Percentiles rank a stretch among this genome's conserved stretches.
Conservation (phyloP, 2,888 invertebrate genomes). For the Tipula unca region DNA sequence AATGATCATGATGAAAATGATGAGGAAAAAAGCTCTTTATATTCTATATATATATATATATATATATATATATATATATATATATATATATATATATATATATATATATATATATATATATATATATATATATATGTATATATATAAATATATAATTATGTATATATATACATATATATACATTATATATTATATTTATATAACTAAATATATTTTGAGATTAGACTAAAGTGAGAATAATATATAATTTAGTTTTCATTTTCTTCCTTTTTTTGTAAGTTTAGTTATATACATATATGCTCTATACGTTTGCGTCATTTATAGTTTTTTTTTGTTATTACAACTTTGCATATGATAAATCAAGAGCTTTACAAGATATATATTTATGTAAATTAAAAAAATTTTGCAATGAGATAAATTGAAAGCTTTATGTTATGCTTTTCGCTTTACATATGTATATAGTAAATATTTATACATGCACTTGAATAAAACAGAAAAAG, state of each 20-base stretch:
- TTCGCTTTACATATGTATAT: neutral
- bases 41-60: neutral
- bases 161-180: neutral
- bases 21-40: neutral
- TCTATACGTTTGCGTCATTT: neutral
- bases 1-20: neutral
- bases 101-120: too few species aligned
- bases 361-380: neutral
- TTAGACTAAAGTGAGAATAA: neutral
- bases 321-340: neutral
- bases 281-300: too few species aligned
- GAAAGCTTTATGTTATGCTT: neutral
- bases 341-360: neutral
- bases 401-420: neutral
- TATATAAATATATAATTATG: neutral
- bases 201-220: neutral
- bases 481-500: neutral
- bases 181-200: neutral
- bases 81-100: neutral
- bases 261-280: too few species aligned
- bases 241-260: neutral
- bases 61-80: neutral
- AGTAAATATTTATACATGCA: neutral
- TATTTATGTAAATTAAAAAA: neutral
- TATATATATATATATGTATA: neutral